Evolutionary conservation across 2,113 vertebrate genomes (phyloP), one percentile per base, ranked within the genome.

Genomic region (Quiscalus mexicanus): DNA sequence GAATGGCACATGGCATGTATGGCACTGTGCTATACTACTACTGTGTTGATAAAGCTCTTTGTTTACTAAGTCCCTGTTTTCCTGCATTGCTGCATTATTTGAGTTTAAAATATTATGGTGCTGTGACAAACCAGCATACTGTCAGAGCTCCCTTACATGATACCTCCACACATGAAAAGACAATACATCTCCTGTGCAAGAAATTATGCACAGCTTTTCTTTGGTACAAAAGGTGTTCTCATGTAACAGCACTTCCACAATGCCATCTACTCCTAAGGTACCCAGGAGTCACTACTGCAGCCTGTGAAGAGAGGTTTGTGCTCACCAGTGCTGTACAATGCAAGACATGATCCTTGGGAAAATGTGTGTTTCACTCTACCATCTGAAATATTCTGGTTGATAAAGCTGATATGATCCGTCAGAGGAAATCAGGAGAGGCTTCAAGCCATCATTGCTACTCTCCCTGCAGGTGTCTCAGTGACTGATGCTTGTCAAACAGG

Each of bases 1-100:
- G 11, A 59, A 74, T 44, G 21, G 10, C 31, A 59, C 2, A 1
- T 41, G 37, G 5, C 6, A 24, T 1, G 0, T 15, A 17, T 24
- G 9, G 5, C 49, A 50, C 24, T 64, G 37, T 41, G 23, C 12
- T 42, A 11, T 27, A 49, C 10, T 59, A 10, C 3, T 67, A 37
- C 9, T 1, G 0, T 25, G 20, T 27, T 55, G 35, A 33, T 59
- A 83, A 70, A 33, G 19, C 3, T 39, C 30, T 11, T 25, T 39
- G 18, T 58, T 90, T 58, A 62, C 9, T 49, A 67, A 75, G n/a
- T 85, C 18, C 9, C 7, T 25, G 27, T 28, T 71, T 49, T 55
- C 15, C 23, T 76, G 11, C 20, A 31, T 39, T 11, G 2, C 33
- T 47, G 10, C 7, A 13, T 59, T 68, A 80, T 4, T 30, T 22